Evolutionary conservation across 2,113 vertebrate species (phyloP).

Genomic region (Rafetus swinhoei): DNA sequence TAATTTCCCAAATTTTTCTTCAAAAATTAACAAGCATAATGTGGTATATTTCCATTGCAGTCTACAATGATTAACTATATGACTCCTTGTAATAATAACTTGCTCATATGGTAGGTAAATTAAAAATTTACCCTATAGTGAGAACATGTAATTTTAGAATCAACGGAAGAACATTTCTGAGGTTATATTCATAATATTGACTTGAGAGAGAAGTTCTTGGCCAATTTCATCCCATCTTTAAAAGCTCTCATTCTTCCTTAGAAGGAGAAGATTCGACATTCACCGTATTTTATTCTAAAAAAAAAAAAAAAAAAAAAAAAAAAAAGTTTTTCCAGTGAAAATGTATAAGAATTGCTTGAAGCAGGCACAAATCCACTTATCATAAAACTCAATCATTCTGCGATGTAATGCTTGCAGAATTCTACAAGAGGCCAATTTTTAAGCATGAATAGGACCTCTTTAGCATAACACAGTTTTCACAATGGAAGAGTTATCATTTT

Average conservation of each 20-base stretch:
- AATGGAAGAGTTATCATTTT: conserved; percentile 17
- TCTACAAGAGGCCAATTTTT: not conserved
- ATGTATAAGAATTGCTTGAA: not conserved
- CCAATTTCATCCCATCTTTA: not conserved
- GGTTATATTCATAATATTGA: conserved; percentile 13
- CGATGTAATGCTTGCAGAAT: conserved; percentile 17
- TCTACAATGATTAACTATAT: not conserved
- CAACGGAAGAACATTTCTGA: not conserved
- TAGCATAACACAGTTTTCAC: not conserved
- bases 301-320: not conserved
- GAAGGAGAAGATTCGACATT: not conserved
- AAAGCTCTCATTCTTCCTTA: not conserved
- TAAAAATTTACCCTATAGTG: not conserved
- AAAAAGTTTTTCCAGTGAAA: not conserved
- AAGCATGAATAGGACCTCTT: conserved; percentile 2
- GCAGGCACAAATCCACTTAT: conserved; percentile 5
- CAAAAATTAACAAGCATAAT: not conserved
- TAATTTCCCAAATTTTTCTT: not conserved
- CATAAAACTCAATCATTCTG: not conserved
- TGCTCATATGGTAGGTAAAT: not conserved
- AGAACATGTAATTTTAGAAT: not conserved
- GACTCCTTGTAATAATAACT: not conserved
- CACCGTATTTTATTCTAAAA: conserved; percentile 6
- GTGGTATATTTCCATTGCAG: not conserved
- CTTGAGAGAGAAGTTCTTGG: not conserved